Evolutionary conservation across 2,797 vertebrate species (phyloP).

Genomic region (Oreochromis mossambicus): DNA sequence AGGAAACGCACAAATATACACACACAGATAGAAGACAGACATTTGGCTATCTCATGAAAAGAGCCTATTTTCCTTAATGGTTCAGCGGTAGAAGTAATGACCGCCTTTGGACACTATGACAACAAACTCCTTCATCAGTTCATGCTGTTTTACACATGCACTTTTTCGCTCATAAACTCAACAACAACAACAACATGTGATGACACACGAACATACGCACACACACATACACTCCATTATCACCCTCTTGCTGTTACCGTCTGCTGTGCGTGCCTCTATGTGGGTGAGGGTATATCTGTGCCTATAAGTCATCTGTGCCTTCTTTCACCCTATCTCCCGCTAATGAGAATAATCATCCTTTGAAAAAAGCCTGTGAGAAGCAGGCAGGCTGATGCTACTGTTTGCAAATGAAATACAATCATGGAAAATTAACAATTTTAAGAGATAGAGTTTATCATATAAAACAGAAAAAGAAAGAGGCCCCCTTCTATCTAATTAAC

Average conservation of each 20-base stretch:
- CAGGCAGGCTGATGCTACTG: background rate
- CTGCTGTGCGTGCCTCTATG: slow-evolving; percentile 36
- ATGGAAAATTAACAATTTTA: background rate
- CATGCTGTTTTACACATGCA: slow-evolving; percentile 29
- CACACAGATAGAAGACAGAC: slow-evolving; percentile 21
- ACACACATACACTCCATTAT: slow-evolving; percentile 22
- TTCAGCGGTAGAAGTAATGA: slow-evolving; percentile 61
- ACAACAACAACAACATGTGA: background rate
- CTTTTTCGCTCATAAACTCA: background rate
- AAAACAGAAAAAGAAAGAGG: background rate
- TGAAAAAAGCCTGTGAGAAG: slow-evolving; percentile 5
- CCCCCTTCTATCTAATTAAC: background rate
- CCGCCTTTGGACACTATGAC: slow-evolving; percentile 46
- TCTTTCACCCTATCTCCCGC: background rate
- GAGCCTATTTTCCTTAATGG: slow-evolving; percentile 62
- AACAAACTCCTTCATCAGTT: slow-evolving; percentile 44
- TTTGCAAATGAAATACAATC: slow-evolving; percentile 1
- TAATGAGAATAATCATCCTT: background rate
- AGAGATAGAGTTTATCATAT: background rate
- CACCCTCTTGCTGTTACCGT: slow-evolving; percentile 26
- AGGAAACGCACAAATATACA: slow-evolving; percentile 3
- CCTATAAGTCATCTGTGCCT: background rate
- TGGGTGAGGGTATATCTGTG: slow-evolving; percentile 5
- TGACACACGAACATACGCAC: background rate
- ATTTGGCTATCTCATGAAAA: slow-evolving; percentile 45